Evolutionary conservation across 2,113 vertebrate species (phyloP).

Genomic region (Casuarius casuarius): DNA sequence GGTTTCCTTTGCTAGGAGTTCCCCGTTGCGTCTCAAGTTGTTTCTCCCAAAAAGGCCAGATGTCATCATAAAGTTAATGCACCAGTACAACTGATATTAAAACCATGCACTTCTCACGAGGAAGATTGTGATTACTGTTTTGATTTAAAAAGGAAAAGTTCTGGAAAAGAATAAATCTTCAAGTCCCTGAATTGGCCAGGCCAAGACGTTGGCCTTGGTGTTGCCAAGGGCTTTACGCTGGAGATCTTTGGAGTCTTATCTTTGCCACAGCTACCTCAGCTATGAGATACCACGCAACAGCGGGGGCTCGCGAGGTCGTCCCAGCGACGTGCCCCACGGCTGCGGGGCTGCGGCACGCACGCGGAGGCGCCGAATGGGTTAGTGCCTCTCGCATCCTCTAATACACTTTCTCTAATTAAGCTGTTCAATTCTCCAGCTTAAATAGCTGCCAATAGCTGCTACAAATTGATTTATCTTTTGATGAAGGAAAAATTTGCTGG

Average conservation of each 20-base stretch:
- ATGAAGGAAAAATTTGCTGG: conserved; percentile 76
- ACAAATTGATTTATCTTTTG: conserved; percentile 76
- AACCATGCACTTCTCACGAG: not conserved
- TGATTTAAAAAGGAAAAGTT: not conserved
- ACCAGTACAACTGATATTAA: not conserved
- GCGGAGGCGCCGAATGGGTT: conserved; percentile 7
- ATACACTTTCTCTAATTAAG: conserved; percentile 73
- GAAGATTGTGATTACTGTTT: not conserved
- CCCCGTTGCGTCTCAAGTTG: not conserved
- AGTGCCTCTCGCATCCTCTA: conserved; percentile 44
- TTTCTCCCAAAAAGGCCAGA: not conserved
- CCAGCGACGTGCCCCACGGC: too few relatives aligned
- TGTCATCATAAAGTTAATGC: not conserved
- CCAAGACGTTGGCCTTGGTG: not conserved
- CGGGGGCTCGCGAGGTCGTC: too few relatives aligned
- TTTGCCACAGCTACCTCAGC: rapidly evolving
- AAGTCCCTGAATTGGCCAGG: not conserved
- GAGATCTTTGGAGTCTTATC: not conserved
- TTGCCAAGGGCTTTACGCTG: not conserved
- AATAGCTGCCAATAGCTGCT: conserved; percentile 76
- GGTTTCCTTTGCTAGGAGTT: not conserved
- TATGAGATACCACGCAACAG: not conserved
- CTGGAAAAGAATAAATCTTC: not conserved
- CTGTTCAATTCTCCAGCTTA: conserved; percentile 52
- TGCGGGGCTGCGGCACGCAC: too few relatives aligned